A percentile compares a stretch with the other conserved stretches of the same genome.
Evolutionary conservation across 2,113 vertebrate species (phyloP).

Genomic region (Vombatus ursinus): DNA sequence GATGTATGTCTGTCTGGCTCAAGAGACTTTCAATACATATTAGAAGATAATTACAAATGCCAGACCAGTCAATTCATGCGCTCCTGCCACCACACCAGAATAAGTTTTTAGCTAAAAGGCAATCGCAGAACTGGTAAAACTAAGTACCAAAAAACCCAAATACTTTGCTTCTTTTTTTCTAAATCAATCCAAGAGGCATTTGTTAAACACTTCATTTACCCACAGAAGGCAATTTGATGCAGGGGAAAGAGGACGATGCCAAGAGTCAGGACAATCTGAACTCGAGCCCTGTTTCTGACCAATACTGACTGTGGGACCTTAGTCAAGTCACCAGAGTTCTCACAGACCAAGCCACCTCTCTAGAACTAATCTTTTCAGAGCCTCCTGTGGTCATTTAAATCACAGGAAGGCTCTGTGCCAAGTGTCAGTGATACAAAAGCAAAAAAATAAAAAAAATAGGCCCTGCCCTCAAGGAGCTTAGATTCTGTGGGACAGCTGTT

Average conservation of each 20-base stretch:
- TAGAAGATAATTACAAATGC: constrained; percentile 24
- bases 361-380: too few species aligned
- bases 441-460: too few species aligned
- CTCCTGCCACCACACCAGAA: background rate
- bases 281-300: background rate
- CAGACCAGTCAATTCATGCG: background rate
- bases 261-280: background rate
- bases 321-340: background rate
- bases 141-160: constrained; percentile 13
- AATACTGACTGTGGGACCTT: background rate
- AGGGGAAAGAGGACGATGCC: background rate
- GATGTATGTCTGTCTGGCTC: constrained; percentile 9
- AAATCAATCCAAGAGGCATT: background rate
- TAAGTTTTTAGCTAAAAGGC: constrained; percentile 49
- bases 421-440: too few species aligned
- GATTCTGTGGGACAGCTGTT: too few species aligned
- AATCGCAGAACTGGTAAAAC: constrained; percentile 41
- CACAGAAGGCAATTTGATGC: background rate
- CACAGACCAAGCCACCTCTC: too few species aligned
- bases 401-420: too few species aligned
- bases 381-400: too few species aligned
- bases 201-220: background rate
- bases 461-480: too few species aligned
- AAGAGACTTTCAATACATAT: constrained; percentile 7
- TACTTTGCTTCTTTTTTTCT: background rate